Evolutionary conservation across 2,888 invertebrate genomes (phyloP), one percentile per base, ranked within the genome.

Genomic region (Xiphydria camelus): DNA sequence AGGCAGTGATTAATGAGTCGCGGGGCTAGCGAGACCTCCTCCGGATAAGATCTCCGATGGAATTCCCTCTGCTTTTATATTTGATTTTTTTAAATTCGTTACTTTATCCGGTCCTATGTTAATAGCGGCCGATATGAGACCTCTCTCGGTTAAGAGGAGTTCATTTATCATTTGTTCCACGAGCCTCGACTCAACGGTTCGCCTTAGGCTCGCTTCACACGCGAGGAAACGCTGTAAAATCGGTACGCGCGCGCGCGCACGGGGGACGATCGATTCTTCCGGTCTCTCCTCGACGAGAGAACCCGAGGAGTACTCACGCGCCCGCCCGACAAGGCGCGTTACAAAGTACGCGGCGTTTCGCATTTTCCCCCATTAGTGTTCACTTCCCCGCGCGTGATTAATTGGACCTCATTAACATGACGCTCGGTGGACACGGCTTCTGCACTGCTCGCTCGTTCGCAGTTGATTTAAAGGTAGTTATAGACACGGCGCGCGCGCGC

Each of bases 11-110:
- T 71, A 71, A 72, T 71, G 72, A 72, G 70, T 68, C 70, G 40
- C 40, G 56, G 61, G 57, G 58, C 66, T 66, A 68, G 68, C 68
- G 64, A 66, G 68, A 68, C 66, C 64, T 64, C 64, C 61, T 44
- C 57, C 55, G 70, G 75, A 74, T 74, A 73, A 75, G 66, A 75
- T 74, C 74, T 73, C 67, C 68, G 68, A 70, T 72, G 74, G 73
- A 73, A 75, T 73, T 73, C 70, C 64, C 70, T 66, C 61, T 59
- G 68, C 72, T 70, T 71, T 73, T 72, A 72, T 72, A 70, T 71
- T 73, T 65, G 68, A 70, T 72, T 72, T 72, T 71, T 72, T 72
- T 66, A 71, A 73, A 72, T 72, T 71, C 69, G 73, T 73, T 71
- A 70, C 70, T 73, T 72, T 71, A 71, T 68, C 71, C 71, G 66